Base-by-base conservation (phyloP, 2,888 invertebrate genomes). In the Lepidochrysops patricia region DNA sequence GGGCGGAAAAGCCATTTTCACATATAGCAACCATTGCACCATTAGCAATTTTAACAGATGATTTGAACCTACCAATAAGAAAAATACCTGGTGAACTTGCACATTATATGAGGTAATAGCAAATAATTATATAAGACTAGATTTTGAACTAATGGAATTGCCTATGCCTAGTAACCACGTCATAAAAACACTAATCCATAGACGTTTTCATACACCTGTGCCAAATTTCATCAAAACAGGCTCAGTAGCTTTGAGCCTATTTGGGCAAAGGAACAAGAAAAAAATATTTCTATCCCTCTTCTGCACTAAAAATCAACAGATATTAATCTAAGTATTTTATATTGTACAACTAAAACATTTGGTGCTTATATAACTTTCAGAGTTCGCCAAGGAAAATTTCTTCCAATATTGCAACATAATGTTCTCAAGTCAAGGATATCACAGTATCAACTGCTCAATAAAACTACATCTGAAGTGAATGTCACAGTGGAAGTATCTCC, bases 351-450 rank as follows among this genome's bases (percentile, higher is more conserved):
- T 12, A 19, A 15, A 43, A 43, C 19, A n/a, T n/a, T n/a, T n/a
- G n/a, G n/a, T n/a, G n/a, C n/a, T n/a, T n/a, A n/a, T 29, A 35
- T 9, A 13, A 32, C 32, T 59, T 86, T 70, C 77, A 92, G 94
- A 65, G 76, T 94, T 27, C 91, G 92, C 70, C 79, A 83, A 59
- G 89, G 91, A 12, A 91, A 92, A 74, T 96, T 96, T 74, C 82
- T 97, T 63, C 98, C 98, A 23, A 93, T 98, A 64, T 84, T 97
- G 5, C 93, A 93, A 69, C 92, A 95, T 66, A 97, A 98, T 82
- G 93, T 95, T 66, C 90, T 98, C 56, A 95, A 95, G 75, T 94
- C 94, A 59, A 91, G 97, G 54, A 83, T 94, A 29, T 92, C 92
- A 66, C 94, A 98, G 80, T 90, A 97, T 27, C 90, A 93, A 58